A percentile compares a stretch with the other conserved stretches of the same genome.
phyloP scores from a whole-genome alignment of 2,797 vertebrate species.

The Sebastes paucispinis region DNA sequence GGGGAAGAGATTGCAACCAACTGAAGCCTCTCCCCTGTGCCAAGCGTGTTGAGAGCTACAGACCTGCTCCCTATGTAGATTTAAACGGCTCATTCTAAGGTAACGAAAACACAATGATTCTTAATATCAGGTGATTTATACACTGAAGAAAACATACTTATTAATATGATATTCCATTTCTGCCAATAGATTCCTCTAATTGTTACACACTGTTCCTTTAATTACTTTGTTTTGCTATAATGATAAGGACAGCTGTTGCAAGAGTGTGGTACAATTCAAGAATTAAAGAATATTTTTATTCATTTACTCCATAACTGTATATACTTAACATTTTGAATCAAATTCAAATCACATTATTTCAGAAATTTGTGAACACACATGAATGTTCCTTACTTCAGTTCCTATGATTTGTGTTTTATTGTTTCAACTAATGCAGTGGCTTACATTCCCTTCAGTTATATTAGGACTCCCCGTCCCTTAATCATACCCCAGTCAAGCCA shows the following conservation, averaged over 20 bases:
- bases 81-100: no score
- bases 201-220: no score
- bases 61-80: no score
- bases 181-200: no score
- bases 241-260: neutral
- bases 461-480: neutral
- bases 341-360: neutral
- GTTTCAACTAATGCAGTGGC: neutral
- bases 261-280: neutral
- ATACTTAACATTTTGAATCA: neutral
- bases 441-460: neutral
- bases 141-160: no score
- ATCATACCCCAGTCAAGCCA: neutral
- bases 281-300: neutral
- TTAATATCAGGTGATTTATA: no score
- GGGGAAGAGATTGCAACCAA: no score
- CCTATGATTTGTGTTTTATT: neutral
- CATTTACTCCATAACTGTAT: neutral
- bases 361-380: neutral
- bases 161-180: no score
- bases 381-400: neutral
- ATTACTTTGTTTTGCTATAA: neutral
- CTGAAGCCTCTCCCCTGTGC: no score
- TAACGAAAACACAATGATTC: no score
- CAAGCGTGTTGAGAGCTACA: no score